Evolutionary conservation across 2,888 invertebrate species (phyloP).

Genomic region (Hemicrepidius hirtus): DNA sequence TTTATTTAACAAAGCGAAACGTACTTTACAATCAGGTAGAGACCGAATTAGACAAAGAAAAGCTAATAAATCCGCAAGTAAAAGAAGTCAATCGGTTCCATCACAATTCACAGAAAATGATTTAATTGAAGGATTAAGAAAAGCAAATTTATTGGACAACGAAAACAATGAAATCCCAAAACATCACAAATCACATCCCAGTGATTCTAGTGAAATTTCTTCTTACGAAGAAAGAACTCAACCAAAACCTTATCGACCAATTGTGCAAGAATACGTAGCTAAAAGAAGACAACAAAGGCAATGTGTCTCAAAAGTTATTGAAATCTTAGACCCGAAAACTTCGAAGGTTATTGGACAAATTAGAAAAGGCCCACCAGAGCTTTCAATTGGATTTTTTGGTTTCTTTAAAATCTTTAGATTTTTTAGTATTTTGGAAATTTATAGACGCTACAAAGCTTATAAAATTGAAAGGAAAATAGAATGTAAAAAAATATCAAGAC

Average conservation of each 20-base stretch:
- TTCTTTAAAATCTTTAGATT: constrained; percentile 63
- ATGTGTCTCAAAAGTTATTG: constrained; percentile 65
- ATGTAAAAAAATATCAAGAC: constrained; percentile 73
- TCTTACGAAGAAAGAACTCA: constrained; percentile 62
- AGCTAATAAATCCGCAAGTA: constrained; percentile 65
- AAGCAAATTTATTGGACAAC: constrained; percentile 70
- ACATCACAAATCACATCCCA: not conserved
- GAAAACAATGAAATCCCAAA: constrained; percentile 61
- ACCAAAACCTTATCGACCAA: constrained; percentile 65
- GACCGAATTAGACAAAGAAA: constrained; percentile 62
- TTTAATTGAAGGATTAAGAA: constrained; percentile 73
- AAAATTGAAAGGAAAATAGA: constrained; percentile 76
- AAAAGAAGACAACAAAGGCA: constrained; percentile 54
- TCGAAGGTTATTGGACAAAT: constrained; percentile 64
- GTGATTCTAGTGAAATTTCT: constrained; percentile 24
- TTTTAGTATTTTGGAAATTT: constrained; percentile 71
- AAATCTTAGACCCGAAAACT: constrained; percentile 67
- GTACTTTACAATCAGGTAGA: constrained; percentile 60
- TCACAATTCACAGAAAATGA: constrained; percentile 76
- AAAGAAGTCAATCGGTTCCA: constrained; percentile 77
- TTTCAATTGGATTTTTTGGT: constrained; percentile 60
- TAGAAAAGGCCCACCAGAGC: constrained; percentile 58
- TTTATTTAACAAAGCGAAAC: constrained; percentile 67
- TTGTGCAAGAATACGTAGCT: constrained; percentile 62
- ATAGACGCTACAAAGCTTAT: constrained; percentile 76